Evolutionary conservation across 2,888 invertebrate species (phyloP), one percentile per base, ranked within the genome.

Genomic region (Coronaproctus castanopsis): DNA sequence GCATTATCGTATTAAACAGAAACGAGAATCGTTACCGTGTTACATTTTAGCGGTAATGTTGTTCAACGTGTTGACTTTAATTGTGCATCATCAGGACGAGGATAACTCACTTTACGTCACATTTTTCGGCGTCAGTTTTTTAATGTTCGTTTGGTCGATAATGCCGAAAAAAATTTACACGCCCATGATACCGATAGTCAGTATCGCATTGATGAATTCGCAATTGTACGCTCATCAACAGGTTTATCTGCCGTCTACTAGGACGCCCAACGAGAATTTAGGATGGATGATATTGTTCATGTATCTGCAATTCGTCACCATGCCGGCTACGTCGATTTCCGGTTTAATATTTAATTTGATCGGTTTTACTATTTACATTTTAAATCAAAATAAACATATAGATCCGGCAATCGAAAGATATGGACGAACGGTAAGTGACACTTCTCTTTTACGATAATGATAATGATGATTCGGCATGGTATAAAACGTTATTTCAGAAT

Each of bases 201-300:
- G 79, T 48, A n/a, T n/a, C n/a, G n/a, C n/a, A n/a, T n/a, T n/a
- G n/a, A n/a, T n/a, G n/a, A n/a, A n/a, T n/a, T 84, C 82, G 78
- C 74, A 80, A 62, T 71, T 80, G 24, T 76, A 81, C 64, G 79
- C 77, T 65, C 73, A 76, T 24, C 82, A 82, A 69, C 71, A 83
- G 62, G 72, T 81, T 57, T 72, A 81, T 62, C 79, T 80, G 68
- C 72, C 73, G 68, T 70, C 74, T 70, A 76, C 76, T 65, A 76
- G 78, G 64, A 77, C 77, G 52, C 77, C 79, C 21, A 76, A 83
- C 62, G 81, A 84, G 68, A 77, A 79, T 59, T 74, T 85, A 20
- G 83, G 82, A 24, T 85, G 85, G 85, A 77, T 80, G 23, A 73
- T 86, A 62, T 74, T 86, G 55, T 71, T 84, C 66, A 80, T 82